Conservation (phyloP, 2,888 invertebrate genomes). For the Sylvicola cinctus region DNA sequence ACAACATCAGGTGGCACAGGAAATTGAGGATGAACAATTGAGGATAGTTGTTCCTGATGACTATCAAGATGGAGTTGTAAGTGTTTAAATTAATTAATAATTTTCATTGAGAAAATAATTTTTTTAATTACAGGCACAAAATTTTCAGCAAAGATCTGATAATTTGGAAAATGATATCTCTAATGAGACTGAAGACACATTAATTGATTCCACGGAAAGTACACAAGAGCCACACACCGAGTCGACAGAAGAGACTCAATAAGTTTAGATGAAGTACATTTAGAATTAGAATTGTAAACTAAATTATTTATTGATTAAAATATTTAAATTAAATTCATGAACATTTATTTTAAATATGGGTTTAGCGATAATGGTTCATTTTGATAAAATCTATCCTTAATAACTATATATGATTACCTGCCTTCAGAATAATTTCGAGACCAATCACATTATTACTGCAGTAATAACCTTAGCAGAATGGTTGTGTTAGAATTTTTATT, state of each 20-base stretch:
- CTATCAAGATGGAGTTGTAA: constrained; percentile 8
- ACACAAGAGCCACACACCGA: background rate
- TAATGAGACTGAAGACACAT: constrained; percentile 11
- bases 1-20: constrained; percentile 18
- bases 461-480: no score
- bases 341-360: no score
- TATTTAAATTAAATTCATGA: no score
- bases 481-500: no score
- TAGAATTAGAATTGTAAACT: no score
- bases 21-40: constrained; percentile 21
- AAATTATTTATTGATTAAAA: no score
- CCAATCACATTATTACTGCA: no score
- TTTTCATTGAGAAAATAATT: background rate
- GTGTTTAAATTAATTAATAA: background rate
- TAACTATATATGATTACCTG: no score
- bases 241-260: constrained; percentile 1
- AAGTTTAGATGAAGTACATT: no score
- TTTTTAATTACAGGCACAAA: constrained; percentile 12
- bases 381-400: no score
- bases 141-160: constrained; percentile 14
- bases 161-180: constrained; percentile 9
- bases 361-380: no score
- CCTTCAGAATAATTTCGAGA: no score
- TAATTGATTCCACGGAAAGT: constrained; percentile 3
- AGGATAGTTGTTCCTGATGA: constrained; percentile 30